These are phyloP conservation scores for Trissoscelio sp. DNA, from an alignment of 2,888 invertebrate species.

Conservation along the genomic window DNA sequence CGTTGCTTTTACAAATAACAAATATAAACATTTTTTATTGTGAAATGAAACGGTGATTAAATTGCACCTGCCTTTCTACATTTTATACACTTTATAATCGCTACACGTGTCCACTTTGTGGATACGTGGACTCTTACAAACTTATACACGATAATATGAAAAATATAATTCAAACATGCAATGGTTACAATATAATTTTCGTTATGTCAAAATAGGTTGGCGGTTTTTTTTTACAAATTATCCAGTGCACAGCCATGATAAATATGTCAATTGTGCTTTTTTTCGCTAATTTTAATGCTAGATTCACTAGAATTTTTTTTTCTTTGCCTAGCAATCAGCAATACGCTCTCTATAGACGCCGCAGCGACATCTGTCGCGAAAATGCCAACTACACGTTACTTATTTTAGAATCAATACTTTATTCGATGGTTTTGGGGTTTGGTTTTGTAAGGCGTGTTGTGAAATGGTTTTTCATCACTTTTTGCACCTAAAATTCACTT, in stretches of 20 bases:
- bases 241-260: slow-evolving; percentile 38
- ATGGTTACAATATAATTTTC: slow-evolving; percentile 21
- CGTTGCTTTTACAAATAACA: slow-evolving; percentile 33
- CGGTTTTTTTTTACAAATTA: slow-evolving; percentile 13
- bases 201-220: slow-evolving; percentile 23
- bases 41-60: slow-evolving; percentile 24
- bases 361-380: not conserved
- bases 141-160: slow-evolving; percentile 30
- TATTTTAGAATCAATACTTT: slow-evolving; percentile 12
- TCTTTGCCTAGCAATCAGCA: not conserved
- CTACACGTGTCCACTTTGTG: slow-evolving; percentile 34
- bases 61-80: slow-evolving; percentile 21
- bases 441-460: not conserved
- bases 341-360: not conserved
- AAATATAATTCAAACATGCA: slow-evolving; percentile 38
- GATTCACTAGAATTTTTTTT: not conserved
- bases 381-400: slow-evolving; percentile 4
- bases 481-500: no score
- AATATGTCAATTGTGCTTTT: slow-evolving; percentile 43
- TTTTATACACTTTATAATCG: slow-evolving; percentile 13
- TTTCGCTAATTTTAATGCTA: not conserved
- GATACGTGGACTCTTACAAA: slow-evolving; percentile 32
- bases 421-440: not conserved
- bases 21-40: slow-evolving; percentile 28
- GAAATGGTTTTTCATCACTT: no score